These are phyloP conservation scores for Chanos chanos DNA, from an alignment of 2,797 vertebrate species.

Conservation along the genomic window DNA sequence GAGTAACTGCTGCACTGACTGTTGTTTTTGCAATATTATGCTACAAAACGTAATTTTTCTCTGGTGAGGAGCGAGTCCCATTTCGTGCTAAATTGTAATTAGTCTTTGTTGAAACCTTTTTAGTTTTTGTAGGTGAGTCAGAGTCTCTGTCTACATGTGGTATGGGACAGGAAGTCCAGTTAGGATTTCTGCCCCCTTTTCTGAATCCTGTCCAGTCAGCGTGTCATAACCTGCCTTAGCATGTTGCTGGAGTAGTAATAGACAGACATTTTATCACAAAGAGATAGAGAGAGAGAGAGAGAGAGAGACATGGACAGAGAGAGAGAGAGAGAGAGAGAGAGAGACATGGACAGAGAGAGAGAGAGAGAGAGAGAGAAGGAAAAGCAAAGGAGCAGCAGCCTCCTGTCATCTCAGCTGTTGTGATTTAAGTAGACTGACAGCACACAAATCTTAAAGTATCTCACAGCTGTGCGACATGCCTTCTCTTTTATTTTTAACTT, in stretches of 20 bases:
- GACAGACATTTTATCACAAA: no score
- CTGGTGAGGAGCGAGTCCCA: no score
- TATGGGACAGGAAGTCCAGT: constrained; percentile 44
- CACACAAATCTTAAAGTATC: constrained; percentile 68
- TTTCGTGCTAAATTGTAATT: not conserved
- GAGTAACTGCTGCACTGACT: no score
- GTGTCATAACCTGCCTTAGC: no score
- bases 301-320: not conserved
- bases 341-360: no score
- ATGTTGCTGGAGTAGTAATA: no score
- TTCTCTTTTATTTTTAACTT: constrained; percentile 78
- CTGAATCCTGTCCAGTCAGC: no score
- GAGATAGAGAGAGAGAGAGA: not conserved
- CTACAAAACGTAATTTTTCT: no score
- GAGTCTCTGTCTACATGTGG: not conserved
- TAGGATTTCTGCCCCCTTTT: constrained; percentile 36
- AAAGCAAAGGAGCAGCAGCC: not conserved
- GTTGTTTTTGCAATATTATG: no score
- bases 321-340: not conserved
- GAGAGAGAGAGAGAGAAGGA: no score
- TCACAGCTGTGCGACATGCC: constrained; percentile 80
- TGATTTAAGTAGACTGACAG: constrained; percentile 74
- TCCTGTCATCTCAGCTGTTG: constrained; percentile 84
- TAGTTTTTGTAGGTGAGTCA: constrained; percentile 17
- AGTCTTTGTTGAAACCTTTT: constrained; percentile 2